Conservation (phyloP, 2,888 invertebrate genomes). For the Zygaena filipendulae region DNA sequence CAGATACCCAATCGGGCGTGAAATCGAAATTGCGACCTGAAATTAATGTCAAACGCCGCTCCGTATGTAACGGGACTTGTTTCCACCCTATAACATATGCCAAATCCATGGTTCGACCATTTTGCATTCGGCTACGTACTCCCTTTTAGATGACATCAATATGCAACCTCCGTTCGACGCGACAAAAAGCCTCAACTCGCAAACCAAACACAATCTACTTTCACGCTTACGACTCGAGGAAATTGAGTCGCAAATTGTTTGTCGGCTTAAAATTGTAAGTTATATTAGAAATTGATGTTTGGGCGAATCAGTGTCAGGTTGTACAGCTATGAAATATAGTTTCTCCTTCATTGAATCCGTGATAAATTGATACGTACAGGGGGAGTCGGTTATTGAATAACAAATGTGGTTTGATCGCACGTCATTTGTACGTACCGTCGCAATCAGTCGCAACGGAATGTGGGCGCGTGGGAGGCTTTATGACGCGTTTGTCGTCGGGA, state of each 20-base stretch:
- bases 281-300: too few relatives aligned
- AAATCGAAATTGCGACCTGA: too few relatives aligned
- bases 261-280: neutral
- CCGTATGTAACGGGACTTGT: too few relatives aligned
- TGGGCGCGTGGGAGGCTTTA: constrained; percentile 16
- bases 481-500: constrained; percentile 28
- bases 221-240: neutral
- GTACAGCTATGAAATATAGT: constrained; percentile 60
- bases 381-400: constrained; percentile 62
- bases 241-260: constrained; percentile 14
- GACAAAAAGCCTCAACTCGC: constrained; percentile 22
- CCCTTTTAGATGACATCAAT: constrained; percentile 66
- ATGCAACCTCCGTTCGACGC: constrained; percentile 36
- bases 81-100: constrained; percentile 64
- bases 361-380: constrained; percentile 60
- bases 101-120: constrained; percentile 65
- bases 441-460: constrained; percentile 10
- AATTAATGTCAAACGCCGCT: too few relatives aligned
- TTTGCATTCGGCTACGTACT: constrained; percentile 61
- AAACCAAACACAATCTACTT: constrained; percentile 4
- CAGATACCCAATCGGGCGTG: too few relatives aligned
- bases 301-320: constrained; percentile 40
- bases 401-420: constrained; percentile 47
- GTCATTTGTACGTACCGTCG: constrained; percentile 32
- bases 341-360: constrained; percentile 64